Conservation (phyloP, 2,797 vertebrate genomes). For the Halcyon smyrnensis region DNA sequence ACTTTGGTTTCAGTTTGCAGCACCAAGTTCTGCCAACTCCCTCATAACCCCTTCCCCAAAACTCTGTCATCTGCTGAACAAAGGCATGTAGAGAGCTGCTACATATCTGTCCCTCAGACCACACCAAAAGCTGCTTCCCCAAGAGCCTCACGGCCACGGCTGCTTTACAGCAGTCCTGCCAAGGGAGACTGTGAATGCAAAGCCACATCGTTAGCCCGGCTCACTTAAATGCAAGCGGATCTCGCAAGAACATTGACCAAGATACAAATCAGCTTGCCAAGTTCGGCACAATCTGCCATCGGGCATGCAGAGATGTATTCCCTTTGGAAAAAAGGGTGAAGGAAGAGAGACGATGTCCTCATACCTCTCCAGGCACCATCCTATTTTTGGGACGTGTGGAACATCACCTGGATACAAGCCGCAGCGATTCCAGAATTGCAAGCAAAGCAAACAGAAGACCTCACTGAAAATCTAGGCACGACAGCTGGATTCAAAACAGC, state of each 20-base stretch:
- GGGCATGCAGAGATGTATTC: neutral
- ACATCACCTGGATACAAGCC: neutral
- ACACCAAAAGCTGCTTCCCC: neutral
- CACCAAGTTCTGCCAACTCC: neutral
- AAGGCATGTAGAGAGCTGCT: accelerated
- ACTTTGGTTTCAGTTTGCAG: neutral
- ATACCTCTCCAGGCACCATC: neutral
- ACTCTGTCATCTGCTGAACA: neutral
- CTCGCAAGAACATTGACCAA: neutral
- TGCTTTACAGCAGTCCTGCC: neutral
- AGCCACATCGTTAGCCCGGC: neutral
- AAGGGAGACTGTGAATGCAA: neutral
- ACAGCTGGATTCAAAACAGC: neutral
- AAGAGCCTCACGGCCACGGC: neutral
- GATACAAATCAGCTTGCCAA: neutral
- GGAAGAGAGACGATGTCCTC: neutral
- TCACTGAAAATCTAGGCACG: neutral
- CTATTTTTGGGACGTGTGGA: neutral
- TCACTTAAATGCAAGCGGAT: neutral
- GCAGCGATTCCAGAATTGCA: accelerated
- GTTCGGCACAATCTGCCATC: neutral
- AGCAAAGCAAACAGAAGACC: neutral
- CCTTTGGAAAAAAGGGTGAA: neutral
- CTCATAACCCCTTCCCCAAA: neutral
- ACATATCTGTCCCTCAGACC: neutral